Percentiles rank a stretch among this genome's conserved stretches.
phyloP scores from a whole-genome alignment of 2,113 vertebrate genomes.

The Lampris megalopsis region DNA sequence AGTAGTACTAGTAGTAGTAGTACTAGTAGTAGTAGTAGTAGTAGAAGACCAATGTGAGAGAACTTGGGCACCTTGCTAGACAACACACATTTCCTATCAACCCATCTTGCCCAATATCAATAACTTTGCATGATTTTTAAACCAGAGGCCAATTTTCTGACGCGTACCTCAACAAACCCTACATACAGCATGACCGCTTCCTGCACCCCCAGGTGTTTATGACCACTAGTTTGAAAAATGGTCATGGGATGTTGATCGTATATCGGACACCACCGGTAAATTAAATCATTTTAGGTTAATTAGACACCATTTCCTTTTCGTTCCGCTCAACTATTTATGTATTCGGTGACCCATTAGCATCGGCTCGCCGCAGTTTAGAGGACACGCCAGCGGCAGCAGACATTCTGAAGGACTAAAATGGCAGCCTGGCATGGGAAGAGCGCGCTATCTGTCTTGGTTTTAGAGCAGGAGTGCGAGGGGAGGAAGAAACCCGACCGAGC shows the following conservation, averaged over 20 bases:
- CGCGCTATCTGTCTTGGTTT: neutral
- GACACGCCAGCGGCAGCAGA: neutral
- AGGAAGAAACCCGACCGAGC: too few relatives aligned
- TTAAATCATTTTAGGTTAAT: slow-evolving; percentile 39
- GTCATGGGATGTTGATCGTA: slow-evolving; percentile 25
- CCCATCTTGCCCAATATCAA: neutral
- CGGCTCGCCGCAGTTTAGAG: slow-evolving; percentile 5
- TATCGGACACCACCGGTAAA: neutral
- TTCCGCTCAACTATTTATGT: slow-evolving; percentile 13
- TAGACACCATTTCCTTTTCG: slow-evolving; percentile 16
- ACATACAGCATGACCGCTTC: slow-evolving; percentile 1
- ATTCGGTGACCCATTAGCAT: slow-evolving; percentile 11
- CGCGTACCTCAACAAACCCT: neutral
- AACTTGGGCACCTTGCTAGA: too few relatives aligned
- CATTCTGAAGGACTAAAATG: neutral
- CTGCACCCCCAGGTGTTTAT: neutral
- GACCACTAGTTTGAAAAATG: slow-evolving; percentile 21
- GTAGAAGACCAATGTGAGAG: too few relatives aligned
- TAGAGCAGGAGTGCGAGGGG: neutral
- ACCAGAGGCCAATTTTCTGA: neutral
- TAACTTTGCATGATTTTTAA: neutral
- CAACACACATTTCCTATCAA: too few relatives aligned
- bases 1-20: too few relatives aligned
- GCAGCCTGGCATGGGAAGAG: neutral
- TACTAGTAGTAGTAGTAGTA: too few relatives aligned